Base-by-base conservation (phyloP, 2,888 invertebrate species). In the Slavum lentiscoides region DNA sequence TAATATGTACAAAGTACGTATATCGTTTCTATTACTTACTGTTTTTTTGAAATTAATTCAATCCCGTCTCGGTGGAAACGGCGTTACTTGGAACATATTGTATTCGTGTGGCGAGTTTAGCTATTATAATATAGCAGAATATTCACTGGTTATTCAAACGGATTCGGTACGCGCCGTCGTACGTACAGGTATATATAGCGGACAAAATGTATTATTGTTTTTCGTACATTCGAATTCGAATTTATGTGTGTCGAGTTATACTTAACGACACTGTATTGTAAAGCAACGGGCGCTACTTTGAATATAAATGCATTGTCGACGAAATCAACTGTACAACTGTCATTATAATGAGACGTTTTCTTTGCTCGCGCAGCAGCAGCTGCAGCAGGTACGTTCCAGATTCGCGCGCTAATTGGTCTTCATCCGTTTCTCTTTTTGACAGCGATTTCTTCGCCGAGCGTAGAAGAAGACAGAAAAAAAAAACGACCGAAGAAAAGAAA, bases 391-490 rank as follows among this genome's bases (percentile, higher is more conserved):
- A 37, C 19, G 23, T 43, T 43, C 43, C 21, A 17, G 37, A 37
- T 74, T 19, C 13, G 21, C 13, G 21, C 58, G 30, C 75, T 76
- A 76, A 76, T 76, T 59, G 67, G 75, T 76, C 15, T 59, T 30
- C 59, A 23, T 66, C 75, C 75, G 43, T 75, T 61, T 74, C 58
- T 43, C 17, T 39, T 43, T 67, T 59, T 76, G 75, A 76, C 75
- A 68, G 75, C 5, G 30, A 30, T 76, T 49, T 61, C 30, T 17
- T 43, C n/a, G 15, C 30, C 4, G 30, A 30, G 30, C 2, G 4
- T 1, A 30, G 30, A 15, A n/a, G 58, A 13, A 9, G 43, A 67
- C 11, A 49, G 7, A 49, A 11, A 8, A n/a, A 66, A 39, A 69
- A 37, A 64, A 64, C 21, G 19, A 4, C 11, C 3, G 11, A 49